These are phyloP conservation scores for Megaceryle torquata DNA, from an alignment of 2,113 vertebrate species.

Conservation along the genomic window DNA sequence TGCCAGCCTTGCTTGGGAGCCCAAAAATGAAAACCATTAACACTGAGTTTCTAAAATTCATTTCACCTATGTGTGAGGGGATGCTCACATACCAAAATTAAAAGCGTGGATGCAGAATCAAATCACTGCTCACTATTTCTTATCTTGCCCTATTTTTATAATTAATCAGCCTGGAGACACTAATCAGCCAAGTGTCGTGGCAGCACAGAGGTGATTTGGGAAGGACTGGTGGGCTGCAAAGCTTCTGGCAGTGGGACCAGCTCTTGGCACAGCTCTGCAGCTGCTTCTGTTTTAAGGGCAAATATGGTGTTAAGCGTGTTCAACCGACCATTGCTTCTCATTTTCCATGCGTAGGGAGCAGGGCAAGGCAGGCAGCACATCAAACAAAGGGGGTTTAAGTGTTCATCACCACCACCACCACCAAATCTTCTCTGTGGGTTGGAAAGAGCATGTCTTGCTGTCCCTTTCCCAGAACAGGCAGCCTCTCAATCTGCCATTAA, in stretches of 20 bases:
- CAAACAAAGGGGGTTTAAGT: neutral
- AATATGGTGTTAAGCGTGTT: neutral
- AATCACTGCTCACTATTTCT: accelerated
- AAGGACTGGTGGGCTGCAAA: neutral
- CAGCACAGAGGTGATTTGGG: neutral
- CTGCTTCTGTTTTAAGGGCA: neutral
- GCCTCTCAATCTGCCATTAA: neutral
- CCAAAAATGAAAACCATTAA: accelerated
- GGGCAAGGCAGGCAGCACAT: neutral
- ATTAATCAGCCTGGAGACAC: neutral
- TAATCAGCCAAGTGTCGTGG: neutral
- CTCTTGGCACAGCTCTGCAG: neutral
- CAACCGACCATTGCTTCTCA: neutral
- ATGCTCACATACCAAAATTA: accelerated
- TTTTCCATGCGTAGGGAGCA: neutral
- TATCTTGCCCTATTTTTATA: neutral
- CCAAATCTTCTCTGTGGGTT: neutral
- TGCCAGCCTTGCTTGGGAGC: neutral
- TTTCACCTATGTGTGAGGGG: neutral
- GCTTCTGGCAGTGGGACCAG: neutral
- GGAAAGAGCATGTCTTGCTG: accelerated
- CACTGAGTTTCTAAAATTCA: accelerated
- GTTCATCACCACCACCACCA: accelerated
- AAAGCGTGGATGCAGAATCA: accelerated
- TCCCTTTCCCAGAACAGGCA: neutral